Base-by-base conservation (phyloP, 2,888 invertebrate species). In the Carabus problematicus region DNA sequence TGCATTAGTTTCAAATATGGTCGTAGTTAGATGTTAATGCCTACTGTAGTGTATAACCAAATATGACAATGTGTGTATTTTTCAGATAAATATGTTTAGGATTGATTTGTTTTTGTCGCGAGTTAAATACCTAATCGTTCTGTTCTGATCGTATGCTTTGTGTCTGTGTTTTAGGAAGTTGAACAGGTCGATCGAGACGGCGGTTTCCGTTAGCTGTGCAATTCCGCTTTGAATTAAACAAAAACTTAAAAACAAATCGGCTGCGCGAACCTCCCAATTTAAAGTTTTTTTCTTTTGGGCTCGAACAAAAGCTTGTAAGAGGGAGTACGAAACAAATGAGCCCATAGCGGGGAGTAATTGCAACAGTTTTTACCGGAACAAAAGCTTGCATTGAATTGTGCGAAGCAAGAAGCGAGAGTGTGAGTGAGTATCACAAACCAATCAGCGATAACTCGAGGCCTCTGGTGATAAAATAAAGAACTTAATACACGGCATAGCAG, bases 371-470 rank as follows among this genome's bases (percentile, higher is more conserved):
- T 66, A 66, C 45, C 58, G 29, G 58, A 66, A 66, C 66, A 66
- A 66, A 66, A 66, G 66, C 56, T 56, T 56, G 56, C 18, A 19
- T 16, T 16, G n/a, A 52, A 9, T 52, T 19, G 45, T 3, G 7
- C 1, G 45, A 14, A n/a, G 45, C 45, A n/a, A 29, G 29, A 29
- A 29, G 29, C 29, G 29, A 29, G 29, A 19, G 52, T 8, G 16
- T 52, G 52, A 52, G 19, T 52, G 55, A 76, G 75, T 75, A 77
- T 78, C 76, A 75, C 75, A 75, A 75, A 78, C 77, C 79, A 79
- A 78, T 79, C 77, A 77, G 76, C 75, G 77, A 77, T 77, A 77
- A 77, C 76, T 76, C 71, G 75, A 75, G 75, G 77, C 76, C 76
- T 74, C 75, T 76, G 76, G 77, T 76, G 77, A 75, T 76, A 77